Percentiles rank a stretch among this genome's conserved stretches.
phyloP scores from a whole-genome alignment of 2,113 vertebrate genomes.

The Barnardius zonarius region DNA sequence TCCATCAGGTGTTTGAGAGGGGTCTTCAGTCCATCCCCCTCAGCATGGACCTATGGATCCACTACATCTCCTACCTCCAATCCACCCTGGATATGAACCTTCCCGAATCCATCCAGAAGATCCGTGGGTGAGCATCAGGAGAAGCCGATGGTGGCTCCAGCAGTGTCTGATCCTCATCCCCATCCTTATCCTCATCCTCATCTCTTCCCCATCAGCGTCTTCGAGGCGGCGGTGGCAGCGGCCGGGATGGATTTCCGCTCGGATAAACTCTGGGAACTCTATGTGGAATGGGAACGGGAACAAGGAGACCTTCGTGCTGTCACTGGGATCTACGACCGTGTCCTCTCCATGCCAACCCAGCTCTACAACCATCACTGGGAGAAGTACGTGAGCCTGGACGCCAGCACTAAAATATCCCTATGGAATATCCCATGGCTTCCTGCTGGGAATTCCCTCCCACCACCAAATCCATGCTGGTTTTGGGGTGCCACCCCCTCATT shows the following conservation, averaged over 20 bases:
- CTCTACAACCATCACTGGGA: constrained; percentile 84
- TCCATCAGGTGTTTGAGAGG: background rate
- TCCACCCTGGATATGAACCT: constrained; percentile 79
- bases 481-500: too few relatives aligned
- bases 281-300: constrained; percentile 83
- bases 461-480: background rate
- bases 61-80: constrained; percentile 82
- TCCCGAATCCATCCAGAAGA: constrained; percentile 73
- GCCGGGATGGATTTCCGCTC: constrained; percentile 86
- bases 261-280: constrained; percentile 85
- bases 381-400: constrained; percentile 55
- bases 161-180: too few relatives aligned
- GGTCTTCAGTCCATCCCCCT: constrained; percentile 74
- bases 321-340: constrained; percentile 73
- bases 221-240: constrained; percentile 75
- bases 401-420: background rate
- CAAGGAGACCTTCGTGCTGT: constrained; percentile 75
- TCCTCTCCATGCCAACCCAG: constrained; percentile 81
- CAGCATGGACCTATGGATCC: constrained; percentile 86
- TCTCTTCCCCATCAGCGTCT: constrained; percentile 63
- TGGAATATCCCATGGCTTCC: background rate
- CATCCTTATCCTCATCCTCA: background rate
- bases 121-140: constrained; percentile 71
- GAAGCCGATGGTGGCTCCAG: background rate
- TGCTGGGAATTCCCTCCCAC: background rate